phyloP scores from a whole-genome alignment of 2,113 vertebrate species.

The Paralichthys olivaceus region DNA sequence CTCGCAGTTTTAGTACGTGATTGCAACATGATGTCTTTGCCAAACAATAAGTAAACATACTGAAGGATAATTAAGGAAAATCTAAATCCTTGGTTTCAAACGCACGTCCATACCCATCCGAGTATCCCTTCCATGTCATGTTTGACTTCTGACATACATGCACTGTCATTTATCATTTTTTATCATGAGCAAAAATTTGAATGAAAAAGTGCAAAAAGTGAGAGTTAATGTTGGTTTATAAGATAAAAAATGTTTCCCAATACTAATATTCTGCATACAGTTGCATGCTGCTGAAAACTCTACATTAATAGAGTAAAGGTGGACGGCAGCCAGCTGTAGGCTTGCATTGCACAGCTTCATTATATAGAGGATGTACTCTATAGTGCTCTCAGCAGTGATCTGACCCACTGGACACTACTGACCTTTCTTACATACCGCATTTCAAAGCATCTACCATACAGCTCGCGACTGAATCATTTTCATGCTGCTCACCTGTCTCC shows the following conservation, averaged over 20 bases:
- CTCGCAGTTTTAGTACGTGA: conserved; percentile 28
- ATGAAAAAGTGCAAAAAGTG: neutral
- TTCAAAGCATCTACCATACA: conserved; percentile 17
- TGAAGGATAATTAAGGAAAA: conserved; percentile 16
- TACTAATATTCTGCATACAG: neutral
- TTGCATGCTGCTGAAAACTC: neutral
- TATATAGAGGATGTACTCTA: neutral
- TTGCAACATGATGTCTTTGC: conserved; percentile 34
- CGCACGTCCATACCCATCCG: neutral
- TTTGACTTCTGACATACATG: neutral
- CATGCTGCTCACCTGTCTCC: conserved; percentile 29
- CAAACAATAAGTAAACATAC: conserved; percentile 32
- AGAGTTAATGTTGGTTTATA: too few species aligned
- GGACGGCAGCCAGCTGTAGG: neutral
- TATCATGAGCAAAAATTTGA: neutral
- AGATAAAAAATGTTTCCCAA: too few species aligned
- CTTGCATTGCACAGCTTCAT: neutral
- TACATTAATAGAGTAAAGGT: neutral
- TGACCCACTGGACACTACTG: conserved; percentile 12
- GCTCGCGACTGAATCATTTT: conserved; percentile 28
- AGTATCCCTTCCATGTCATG: conserved; percentile 1
- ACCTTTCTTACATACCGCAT: neutral
- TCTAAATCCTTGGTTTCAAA: conserved; percentile 8
- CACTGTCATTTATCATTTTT: neutral
- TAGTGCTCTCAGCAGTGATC: neutral